Conservation (phyloP, 2,888 invertebrate genomes). For the Pseudococcus jackbeardsleyi region DNA sequence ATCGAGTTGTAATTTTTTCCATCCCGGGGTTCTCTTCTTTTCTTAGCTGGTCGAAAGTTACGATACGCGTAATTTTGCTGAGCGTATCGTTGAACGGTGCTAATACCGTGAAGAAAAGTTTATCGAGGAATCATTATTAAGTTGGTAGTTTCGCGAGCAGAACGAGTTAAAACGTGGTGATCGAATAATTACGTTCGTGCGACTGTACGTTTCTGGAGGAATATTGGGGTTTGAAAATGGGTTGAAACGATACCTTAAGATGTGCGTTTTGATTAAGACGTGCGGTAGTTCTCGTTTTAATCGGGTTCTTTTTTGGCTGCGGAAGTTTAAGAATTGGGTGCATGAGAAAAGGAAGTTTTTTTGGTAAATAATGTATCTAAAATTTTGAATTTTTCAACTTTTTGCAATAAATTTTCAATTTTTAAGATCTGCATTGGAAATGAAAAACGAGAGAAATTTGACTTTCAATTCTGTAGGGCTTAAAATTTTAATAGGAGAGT, state of each 20-base stretch:
- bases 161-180: background rate
- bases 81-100: background rate
- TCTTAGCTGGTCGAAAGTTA: background rate
- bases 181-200: constrained; percentile 7
- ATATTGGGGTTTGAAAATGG: no score
- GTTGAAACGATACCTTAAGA: background rate
- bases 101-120: background rate
- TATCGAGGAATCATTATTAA: background rate
- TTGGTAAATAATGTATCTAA: no score
- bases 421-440: no score
- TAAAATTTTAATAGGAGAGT: no score
- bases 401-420: no score
- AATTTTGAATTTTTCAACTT: no score
- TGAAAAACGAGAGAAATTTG: no score
- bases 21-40: background rate
- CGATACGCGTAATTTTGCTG: background rate
- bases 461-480: no score
- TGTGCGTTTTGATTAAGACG: background rate
- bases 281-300: background rate
- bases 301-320: no score
- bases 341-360: no score
- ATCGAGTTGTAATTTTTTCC: constrained; percentile 12
- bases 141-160: background rate
- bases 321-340: no score
- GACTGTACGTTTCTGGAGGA: background rate